A percentile compares a stretch with the other conserved stretches of the same genome.
Conservation (phyloP, 2,113 vertebrate species). For the Oplegnathus fasciatus region DNA sequence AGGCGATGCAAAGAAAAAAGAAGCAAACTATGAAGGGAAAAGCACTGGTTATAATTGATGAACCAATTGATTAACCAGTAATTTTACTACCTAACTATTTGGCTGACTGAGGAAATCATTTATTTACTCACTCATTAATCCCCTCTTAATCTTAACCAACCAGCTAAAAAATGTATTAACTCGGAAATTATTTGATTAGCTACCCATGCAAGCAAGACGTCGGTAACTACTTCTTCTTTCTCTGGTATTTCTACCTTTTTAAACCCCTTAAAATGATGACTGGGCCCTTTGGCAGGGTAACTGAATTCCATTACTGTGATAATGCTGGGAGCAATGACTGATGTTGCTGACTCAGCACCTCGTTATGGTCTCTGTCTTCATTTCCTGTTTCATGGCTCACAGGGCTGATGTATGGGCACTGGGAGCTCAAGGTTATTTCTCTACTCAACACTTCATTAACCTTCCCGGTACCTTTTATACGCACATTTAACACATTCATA, state of each 20-base stretch:
- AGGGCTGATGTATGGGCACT: slow-evolving; percentile 79
- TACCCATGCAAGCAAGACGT: not conserved
- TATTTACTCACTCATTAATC: slow-evolving; percentile 7
- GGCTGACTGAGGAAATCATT: not conserved
- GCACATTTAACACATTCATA: slow-evolving; percentile 58
- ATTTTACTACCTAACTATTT: slow-evolving; percentile 18
- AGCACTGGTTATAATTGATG: not conserved
- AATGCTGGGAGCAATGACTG: slow-evolving; percentile 68
- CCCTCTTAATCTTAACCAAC: slow-evolving; percentile 1
- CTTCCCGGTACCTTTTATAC: slow-evolving; percentile 59
- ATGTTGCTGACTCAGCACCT: slow-evolving; percentile 84
- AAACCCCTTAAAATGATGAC: slow-evolving; percentile 60
- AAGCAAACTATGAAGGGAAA: not conserved
- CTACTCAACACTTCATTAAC: slow-evolving; percentile 82
- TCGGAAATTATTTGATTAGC: slow-evolving; percentile 15
- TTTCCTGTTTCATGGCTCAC: slow-evolving; percentile 80
- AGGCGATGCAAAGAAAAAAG: not conserved
- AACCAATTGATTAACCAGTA: slow-evolving; percentile 7
- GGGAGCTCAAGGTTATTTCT: slow-evolving; percentile 82
- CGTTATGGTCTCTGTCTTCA: slow-evolving; percentile 80
- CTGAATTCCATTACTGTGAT: slow-evolving; percentile 78
- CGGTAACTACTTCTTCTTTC: slow-evolving; percentile 3
- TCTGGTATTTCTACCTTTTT: slow-evolving; percentile 37
- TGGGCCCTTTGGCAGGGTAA: slow-evolving; percentile 58
- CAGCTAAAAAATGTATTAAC: slow-evolving; percentile 1